phyloP scores from a whole-genome alignment of 1,140 invertebrate genomes.

The Catajapyx aquilonaris region DNA sequence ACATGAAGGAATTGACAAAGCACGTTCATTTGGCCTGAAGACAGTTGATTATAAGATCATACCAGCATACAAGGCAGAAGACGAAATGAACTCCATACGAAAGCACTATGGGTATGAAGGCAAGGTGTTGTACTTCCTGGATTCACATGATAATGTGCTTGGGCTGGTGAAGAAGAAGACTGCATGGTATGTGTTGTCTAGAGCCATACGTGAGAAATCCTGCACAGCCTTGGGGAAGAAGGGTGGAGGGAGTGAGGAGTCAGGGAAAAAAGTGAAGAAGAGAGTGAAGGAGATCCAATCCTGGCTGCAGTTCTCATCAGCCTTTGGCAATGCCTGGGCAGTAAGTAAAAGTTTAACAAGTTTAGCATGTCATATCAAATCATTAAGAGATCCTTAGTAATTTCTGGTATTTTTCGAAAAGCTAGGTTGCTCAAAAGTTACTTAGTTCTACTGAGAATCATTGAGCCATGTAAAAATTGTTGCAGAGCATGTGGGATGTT shows the following conservation, averaged over 20 bases:
- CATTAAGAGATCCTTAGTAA: too few relatives aligned
- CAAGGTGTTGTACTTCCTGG: conserved; percentile 25
- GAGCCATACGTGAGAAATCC: conserved; percentile 24
- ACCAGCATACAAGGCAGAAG: conserved; percentile 9
- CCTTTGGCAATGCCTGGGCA: background rate
- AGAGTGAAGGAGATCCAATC: conserved; percentile 18
- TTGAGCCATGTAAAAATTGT: too few relatives aligned
- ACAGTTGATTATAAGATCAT: conserved; percentile 13
- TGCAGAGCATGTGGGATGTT: too few relatives aligned
- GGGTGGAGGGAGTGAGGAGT: background rate
- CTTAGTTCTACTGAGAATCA: too few relatives aligned
- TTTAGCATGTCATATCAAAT: too few relatives aligned
- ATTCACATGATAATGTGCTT: conserved; percentile 18
- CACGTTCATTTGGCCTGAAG: conserved; percentile 11
- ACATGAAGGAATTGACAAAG: conserved; percentile 15
- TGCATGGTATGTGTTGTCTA: conserved; percentile 25
- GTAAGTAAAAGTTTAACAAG: too few relatives aligned
- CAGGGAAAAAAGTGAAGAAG: conserved; percentile 13
- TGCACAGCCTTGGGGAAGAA: conserved; percentile 6
- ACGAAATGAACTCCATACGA: conserved; percentile 17
- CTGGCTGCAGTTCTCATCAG: conserved; percentile 13
- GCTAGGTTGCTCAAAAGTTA: too few relatives aligned
- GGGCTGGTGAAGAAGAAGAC: conserved; percentile 28
- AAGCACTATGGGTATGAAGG: conserved; percentile 21
- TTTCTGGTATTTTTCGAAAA: too few relatives aligned